Evolutionary conservation across 2,113 vertebrate species (phyloP).

Genomic region (Ellobius talpinus): DNA sequence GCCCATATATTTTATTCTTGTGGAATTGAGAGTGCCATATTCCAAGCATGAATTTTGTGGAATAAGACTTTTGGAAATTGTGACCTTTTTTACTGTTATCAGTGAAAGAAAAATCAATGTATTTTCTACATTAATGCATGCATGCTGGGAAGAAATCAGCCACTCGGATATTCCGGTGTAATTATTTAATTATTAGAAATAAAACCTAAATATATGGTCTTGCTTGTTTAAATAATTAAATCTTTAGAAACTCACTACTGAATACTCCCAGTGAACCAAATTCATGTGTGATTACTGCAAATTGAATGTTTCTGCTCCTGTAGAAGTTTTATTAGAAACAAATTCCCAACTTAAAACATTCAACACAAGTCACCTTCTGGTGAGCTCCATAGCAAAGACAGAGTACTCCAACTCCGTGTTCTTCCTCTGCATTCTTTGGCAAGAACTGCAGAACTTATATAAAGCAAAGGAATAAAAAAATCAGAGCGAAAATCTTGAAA

Average conservation of each 20-base stretch:
- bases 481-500: conserved; percentile 18
- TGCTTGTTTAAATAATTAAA: conserved; percentile 72
- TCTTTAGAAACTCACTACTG: conserved; percentile 36
- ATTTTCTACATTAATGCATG: conserved; percentile 66
- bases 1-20: conserved; percentile 64
- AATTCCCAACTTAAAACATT: conserved; percentile 26
- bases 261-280: conserved; percentile 48
- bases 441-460: conserved; percentile 10
- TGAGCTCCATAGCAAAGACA: background rate
- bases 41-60: conserved; percentile 69
- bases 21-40: conserved; percentile 73
- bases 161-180: conserved; percentile 44
- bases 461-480: background rate
- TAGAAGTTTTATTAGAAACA: conserved; percentile 60
- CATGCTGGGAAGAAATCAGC: conserved; percentile 47
- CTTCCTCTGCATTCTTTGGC: conserved; percentile 16
- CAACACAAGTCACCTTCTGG: conserved; percentile 6
- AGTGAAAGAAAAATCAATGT: conserved; percentile 78
- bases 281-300: conserved; percentile 45
- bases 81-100: conserved; percentile 78
- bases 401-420: background rate
- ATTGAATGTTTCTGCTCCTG: conserved; percentile 49
- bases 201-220: conserved; percentile 62
- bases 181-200: conserved; percentile 70
- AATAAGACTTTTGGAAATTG: conserved; percentile 78